Percentiles rank a stretch among this genome's conserved stretches.
phyloP scores from a whole-genome alignment of 2,113 vertebrate genomes.

The Corythaeola cristata region DNA sequence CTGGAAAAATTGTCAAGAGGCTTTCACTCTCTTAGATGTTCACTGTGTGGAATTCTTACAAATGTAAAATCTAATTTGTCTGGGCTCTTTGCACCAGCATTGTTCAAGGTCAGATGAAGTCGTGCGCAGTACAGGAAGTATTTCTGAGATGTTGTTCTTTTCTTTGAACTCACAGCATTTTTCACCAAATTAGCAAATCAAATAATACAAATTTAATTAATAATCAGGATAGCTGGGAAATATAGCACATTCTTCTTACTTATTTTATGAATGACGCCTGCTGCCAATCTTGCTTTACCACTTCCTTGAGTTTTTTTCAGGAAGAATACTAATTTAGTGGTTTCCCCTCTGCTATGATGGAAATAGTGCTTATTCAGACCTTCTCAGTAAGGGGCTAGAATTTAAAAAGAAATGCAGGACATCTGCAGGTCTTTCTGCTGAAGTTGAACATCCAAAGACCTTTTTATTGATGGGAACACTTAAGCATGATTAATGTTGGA shows the following conservation, averaged over 20 bases:
- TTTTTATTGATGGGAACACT: not conserved
- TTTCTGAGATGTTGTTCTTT: not conserved
- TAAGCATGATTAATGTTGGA: not conserved
- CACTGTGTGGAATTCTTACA: slow-evolving; percentile 19
- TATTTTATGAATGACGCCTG: not conserved
- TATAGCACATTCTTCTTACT: not conserved
- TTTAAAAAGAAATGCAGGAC: not conserved
- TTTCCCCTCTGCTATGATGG: not conserved
- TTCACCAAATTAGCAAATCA: not conserved
- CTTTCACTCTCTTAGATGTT: slow-evolving; percentile 29
- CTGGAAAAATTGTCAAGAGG: slow-evolving; percentile 51
- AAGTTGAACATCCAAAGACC: not conserved
- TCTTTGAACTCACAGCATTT: not conserved
- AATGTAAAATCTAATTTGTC: slow-evolving; percentile 48
- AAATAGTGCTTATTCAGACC: not conserved
- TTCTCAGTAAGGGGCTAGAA: not conserved
- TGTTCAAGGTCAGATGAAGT: slow-evolving; percentile 40
- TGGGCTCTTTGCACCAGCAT: slow-evolving; percentile 9
- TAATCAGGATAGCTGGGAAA: not conserved
- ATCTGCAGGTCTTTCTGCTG: not conserved
- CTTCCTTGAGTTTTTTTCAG: not conserved
- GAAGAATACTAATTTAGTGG: not conserved
- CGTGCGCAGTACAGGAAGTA: not conserved
- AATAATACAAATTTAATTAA: not conserved
- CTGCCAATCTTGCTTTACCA: not conserved